Conservation (phyloP, 1,140 invertebrate species). For the Cyrtorhinus lividipennis region DNA sequence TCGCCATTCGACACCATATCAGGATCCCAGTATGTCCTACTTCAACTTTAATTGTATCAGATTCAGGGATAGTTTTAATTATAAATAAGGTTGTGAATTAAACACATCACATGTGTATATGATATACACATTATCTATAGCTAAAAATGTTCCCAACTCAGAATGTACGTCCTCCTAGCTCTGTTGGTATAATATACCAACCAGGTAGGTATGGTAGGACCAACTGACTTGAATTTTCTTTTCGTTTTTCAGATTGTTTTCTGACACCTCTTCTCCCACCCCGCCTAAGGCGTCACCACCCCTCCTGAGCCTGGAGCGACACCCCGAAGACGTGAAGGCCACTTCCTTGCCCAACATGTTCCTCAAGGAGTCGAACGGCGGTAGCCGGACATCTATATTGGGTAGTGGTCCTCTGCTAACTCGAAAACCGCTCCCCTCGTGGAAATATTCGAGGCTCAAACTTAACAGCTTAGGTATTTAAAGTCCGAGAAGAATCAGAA, state of each 20-base stretch:
- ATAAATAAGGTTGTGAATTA: no score
- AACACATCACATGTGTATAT: no score
- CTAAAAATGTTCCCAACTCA: no score
- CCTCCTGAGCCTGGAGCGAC: slow-evolving; percentile 11
- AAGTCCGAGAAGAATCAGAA: background rate
- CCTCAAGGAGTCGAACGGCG: slow-evolving; percentile 4
- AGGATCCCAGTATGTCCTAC: slow-evolving; percentile 5
- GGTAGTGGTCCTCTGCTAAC: slow-evolving; percentile 10
- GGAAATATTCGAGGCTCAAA: slow-evolving; percentile 13
- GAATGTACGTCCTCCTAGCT: no score
- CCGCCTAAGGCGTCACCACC: background rate
- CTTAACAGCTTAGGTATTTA: slow-evolving; percentile 11
- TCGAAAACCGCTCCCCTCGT: background rate
- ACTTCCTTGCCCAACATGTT: slow-evolving; percentile 44
- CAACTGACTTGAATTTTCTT: no score
- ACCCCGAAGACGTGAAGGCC: slow-evolving; percentile 38
- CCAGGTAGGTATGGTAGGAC: no score
- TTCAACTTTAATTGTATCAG: no score
- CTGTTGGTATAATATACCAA: no score
- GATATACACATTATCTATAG: no score
- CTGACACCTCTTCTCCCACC: background rate
- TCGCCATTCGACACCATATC: slow-evolving; percentile 15
- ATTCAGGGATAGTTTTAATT: no score
- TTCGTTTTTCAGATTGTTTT: background rate
- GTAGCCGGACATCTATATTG: slow-evolving; percentile 1